phyloP scores from a whole-genome alignment of 1,140 invertebrate genomes.

The Calephelis virginiensis region DNA sequence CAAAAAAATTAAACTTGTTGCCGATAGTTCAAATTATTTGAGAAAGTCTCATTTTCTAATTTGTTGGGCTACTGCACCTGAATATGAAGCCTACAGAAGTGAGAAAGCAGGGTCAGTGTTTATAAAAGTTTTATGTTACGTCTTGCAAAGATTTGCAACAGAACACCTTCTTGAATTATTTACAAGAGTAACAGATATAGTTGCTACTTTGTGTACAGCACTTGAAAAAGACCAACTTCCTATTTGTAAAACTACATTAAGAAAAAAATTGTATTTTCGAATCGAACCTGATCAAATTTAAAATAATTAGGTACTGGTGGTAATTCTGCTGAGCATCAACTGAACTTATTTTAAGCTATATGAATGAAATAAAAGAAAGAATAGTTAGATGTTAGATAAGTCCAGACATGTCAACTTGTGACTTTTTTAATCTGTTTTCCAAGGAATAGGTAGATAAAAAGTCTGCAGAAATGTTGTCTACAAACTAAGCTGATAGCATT shows the following conservation, averaged over 20 bases:
- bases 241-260: constrained; percentile 54
- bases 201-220: constrained; percentile 45
- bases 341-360: too few relatives aligned
- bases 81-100: constrained; percentile 61
- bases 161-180: constrained; percentile 63
- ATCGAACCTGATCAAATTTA: background rate
- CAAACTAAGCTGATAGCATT: too few relatives aligned
- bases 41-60: constrained; percentile 61
- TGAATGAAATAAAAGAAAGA: too few relatives aligned
- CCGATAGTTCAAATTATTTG: constrained; percentile 48
- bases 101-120: constrained; percentile 55
- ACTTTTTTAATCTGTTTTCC: too few relatives aligned
- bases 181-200: constrained; percentile 52
- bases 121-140: constrained; percentile 56
- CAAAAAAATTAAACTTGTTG: constrained; percentile 32
- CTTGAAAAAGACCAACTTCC: constrained; percentile 52
- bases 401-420: too few relatives aligned
- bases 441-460: too few relatives aligned
- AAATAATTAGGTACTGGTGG: too few relatives aligned
- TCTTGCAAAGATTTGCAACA: constrained; percentile 39
- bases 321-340: too few relatives aligned
- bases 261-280: constrained; percentile 52
- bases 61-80: constrained; percentile 66
- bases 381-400: too few relatives aligned
- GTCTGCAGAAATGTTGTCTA: too few relatives aligned